phyloP scores from a whole-genome alignment of 2,797 vertebrate genomes.

The Zalophus californianus region DNA sequence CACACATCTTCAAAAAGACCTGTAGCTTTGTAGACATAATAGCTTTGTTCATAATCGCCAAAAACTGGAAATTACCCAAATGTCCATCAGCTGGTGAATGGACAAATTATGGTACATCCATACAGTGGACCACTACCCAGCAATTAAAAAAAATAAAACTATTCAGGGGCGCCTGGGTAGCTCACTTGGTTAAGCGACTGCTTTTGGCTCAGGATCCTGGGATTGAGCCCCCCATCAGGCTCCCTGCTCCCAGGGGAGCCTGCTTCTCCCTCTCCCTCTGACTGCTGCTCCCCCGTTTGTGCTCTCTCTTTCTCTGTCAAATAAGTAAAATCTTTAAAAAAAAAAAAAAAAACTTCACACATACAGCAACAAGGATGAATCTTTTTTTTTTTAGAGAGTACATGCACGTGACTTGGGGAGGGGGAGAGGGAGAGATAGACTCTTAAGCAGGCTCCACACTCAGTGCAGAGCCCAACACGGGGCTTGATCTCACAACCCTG shows the following conservation, averaged over 20 bases:
- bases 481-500: neutral
- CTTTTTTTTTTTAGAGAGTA: neutral
- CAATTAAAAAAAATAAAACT: neutral
- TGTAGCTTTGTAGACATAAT: neutral
- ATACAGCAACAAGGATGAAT: neutral
- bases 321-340: neutral
- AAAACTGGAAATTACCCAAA: constrained; percentile 33
- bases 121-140: neutral
- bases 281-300: neutral
- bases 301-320: too few relatives aligned
- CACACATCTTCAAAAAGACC: neutral
- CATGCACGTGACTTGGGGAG: neutral
- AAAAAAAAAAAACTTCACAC: neutral
- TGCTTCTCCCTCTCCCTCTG: neutral
- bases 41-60: constrained; percentile 40
- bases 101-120: neutral
- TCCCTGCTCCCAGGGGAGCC: neutral
- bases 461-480: neutral
- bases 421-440: neutral
- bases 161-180: neutral
- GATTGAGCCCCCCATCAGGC: neutral
- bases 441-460: neutral
- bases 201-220: neutral
- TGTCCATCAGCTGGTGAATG: neutral
- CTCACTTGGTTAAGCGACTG: neutral